Conservation (phyloP, 2,797 vertebrate species). For the Selene dorsalis region DNA sequence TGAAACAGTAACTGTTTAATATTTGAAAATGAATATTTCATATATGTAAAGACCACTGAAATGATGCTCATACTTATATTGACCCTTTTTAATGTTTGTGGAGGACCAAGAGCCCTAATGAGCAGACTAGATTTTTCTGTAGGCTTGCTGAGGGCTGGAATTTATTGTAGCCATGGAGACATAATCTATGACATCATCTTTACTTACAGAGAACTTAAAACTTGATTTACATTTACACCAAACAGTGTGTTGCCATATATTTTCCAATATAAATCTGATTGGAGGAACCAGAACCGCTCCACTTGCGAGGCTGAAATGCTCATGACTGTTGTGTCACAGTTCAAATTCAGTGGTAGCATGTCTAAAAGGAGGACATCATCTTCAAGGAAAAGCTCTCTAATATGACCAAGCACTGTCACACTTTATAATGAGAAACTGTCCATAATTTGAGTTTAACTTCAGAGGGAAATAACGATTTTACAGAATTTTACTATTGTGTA, state of each 20-base stretch:
- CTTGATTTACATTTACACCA: neutral
- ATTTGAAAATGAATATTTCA: conserved; percentile 48
- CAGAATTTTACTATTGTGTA: neutral
- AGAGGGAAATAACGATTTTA: neutral
- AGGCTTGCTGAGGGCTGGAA: conserved; percentile 68
- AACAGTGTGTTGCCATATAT: conserved; percentile 2
- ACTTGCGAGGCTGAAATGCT: conserved; percentile 17
- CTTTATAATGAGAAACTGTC: neutral
- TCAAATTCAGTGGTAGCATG: conserved; percentile 74
- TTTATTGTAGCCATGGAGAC: conserved; percentile 16
- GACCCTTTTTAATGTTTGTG: conserved; percentile 35
- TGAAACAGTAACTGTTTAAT: conserved; percentile 40
- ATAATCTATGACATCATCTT: conserved; percentile 12
- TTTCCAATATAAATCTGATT: conserved; percentile 20
- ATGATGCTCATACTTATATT: conserved; percentile 23
- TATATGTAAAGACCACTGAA: conserved; percentile 35
- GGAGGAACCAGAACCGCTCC: conserved; percentile 43
- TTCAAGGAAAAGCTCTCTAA: conserved; percentile 70
- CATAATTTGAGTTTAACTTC: conserved; percentile 10
- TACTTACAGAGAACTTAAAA: neutral
- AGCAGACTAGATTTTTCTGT: conserved; percentile 42
- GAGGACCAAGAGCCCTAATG: conserved; percentile 62
- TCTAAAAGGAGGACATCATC: conserved; percentile 80
- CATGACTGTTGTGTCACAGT: conserved; percentile 17
- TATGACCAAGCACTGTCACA: conserved; percentile 43